Base-by-base conservation (phyloP, 2,888 invertebrate genomes). In the Onchidella celtica region DNA sequence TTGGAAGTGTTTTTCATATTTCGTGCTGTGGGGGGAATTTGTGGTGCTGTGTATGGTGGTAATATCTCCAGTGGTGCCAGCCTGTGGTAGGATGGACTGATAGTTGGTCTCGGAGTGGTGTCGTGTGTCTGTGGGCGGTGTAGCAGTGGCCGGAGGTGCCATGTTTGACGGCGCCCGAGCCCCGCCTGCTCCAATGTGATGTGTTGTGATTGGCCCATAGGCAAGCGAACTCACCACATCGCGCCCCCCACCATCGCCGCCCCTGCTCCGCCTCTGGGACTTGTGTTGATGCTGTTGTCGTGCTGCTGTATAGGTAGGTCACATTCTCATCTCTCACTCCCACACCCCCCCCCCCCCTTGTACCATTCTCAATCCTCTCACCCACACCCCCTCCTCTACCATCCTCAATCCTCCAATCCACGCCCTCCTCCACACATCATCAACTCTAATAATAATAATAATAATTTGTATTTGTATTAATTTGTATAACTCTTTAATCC, bases 101-200 rank as follows among this genome's bases (percentile, higher is more conserved):
- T 59, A n/a, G 17, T 59, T 4, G 14, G 59, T 59, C 17, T 4
- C 4, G 59, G 17, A 24, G 59, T 59, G 59, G 59, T 59, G 59
- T 6, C 17, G 47, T 6, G 6, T 17, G 47, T 47, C 47, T 61
- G 57, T 24, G 36, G 27, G 32, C 55, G 21, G 32, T 55, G 55
- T 55, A n/a, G 29, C 2, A 34, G 55, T 3, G 11, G 4, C 32
- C 34, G 11, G 32, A 9, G 68, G 72, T 79, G 72, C 79, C 36
- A 70, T 79, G 79, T 72, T 70, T 79, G 63, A 63, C 72, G 72
- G 47, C 66, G 76, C 57, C 11, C 34, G 27, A 36, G 29, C 36
- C 59, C 73, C 73, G 24, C 63, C 1, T 63, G 79, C 34, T 72
- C 47, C 63, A 69, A 79, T 79, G 79, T 79, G 55, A 79, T 79